These are phyloP conservation scores for Luscinia megarhynchos DNA, from an alignment of 2,797 vertebrate genomes.

Conservation along the genomic window DNA sequence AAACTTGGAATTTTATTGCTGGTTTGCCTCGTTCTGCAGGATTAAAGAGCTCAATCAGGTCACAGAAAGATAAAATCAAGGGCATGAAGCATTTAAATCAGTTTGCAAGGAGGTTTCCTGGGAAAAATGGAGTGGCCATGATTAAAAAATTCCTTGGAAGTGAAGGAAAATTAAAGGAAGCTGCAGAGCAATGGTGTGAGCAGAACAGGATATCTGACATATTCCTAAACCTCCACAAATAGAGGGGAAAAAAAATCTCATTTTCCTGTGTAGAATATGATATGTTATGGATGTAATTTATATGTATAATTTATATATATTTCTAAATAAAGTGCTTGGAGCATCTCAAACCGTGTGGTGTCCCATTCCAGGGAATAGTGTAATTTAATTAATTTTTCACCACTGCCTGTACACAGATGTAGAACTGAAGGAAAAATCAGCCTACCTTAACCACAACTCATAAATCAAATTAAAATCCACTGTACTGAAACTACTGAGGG, in stretches of 20 bases:
- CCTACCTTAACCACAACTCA: neutral
- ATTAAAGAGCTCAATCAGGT: neutral
- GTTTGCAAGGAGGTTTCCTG: neutral
- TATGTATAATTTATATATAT: neutral
- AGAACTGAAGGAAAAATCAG: neutral
- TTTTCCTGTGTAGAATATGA: neutral
- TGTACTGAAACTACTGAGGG: neutral
- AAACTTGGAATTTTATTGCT: neutral
- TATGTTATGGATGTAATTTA: neutral
- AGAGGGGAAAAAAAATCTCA: neutral
- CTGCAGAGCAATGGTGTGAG: neutral
- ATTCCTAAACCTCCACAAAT: neutral
- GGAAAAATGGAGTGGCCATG: neutral
- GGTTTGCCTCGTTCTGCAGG: neutral
- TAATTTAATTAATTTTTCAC: neutral
- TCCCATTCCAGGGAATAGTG: neutral
- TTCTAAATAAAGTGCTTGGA: neutral
- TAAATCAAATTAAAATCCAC: neutral
- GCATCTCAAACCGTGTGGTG: neutral
- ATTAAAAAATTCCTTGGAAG: neutral
- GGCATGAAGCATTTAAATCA: neutral
- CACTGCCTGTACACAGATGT: rapidly evolving
- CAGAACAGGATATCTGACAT: neutral
- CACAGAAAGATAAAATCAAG: neutral
- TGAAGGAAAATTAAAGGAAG: neutral